Evolutionary conservation across 92 coral and sea anemone species (phyloP), one percentile per base, ranked within the genome.

Genomic region (Nematostella vectensis): DNA sequence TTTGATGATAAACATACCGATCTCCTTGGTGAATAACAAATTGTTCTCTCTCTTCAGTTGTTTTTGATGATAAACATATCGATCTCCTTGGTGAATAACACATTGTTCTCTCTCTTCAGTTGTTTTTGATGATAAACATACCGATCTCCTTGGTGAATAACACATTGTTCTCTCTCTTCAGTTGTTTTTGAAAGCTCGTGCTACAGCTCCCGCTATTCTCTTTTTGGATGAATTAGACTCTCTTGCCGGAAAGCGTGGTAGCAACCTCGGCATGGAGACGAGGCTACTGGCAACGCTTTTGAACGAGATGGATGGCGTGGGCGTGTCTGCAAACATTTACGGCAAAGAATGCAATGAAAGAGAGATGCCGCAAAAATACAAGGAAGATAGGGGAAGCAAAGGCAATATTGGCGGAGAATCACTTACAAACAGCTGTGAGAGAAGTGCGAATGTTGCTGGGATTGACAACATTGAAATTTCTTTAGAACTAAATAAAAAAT

Each of bases 221-320:
- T 93, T 93, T 60, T 88, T 93, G 6, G 99, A 93, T 50, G 99
- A 93, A 38, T 63, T 93, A 31, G 99, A 93, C 29, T 83, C 94
- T 1, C 72, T 93, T 11, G 99, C 81, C 21, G 78, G 96, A 19
- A 87, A 87, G 59, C 75, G 99, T 31, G 61, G 77, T 2, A 74
- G 71, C 37, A 57, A 48, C 27, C 40, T 33, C 40, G 78, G 79
- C 31, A 85, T 82, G 33, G 84, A 72, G 42, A 65, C 83, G 2
- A 81, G 96, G 31, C 75, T 93, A 43, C 55, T 93, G 61, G 76
- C 99, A 1, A 93, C 93, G 22, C 89, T 93, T 27, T 62, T 93
- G 58, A 93, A 93, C 68, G 99, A 93, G 70, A 82, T 93, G 87
- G 99, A 93, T 36, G 99, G 99, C 18, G 80, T 93, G 20, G 99